phyloP scores from a whole-genome alignment of 2,797 vertebrate species.

The Columba guinea region DNA sequence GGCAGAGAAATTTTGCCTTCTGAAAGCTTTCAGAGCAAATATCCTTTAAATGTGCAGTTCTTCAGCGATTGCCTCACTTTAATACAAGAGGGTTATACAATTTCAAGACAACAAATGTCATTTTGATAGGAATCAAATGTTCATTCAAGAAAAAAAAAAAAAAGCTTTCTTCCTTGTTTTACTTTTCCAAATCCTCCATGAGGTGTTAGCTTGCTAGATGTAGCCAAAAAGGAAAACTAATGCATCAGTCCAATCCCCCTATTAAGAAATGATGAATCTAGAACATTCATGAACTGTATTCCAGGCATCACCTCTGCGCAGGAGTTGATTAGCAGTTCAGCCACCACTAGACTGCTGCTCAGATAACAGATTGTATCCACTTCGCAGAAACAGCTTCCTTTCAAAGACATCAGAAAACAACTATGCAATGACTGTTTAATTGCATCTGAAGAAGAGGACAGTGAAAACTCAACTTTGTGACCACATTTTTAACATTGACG shows the following conservation, averaged over 20 bases:
- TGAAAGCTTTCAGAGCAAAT: neutral
- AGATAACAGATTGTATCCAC: neutral
- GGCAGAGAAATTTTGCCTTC: neutral
- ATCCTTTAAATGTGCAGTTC: neutral
- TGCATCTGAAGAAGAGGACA: neutral
- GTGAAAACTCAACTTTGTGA: neutral
- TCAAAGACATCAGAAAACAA: neutral
- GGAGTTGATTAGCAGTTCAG: neutral
- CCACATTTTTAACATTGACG: neutral
- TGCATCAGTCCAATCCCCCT: neutral
- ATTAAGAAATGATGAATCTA: neutral
- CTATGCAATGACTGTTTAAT: neutral
- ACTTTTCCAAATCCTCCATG: neutral
- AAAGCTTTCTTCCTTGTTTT: neutral
- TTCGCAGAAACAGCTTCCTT: neutral
- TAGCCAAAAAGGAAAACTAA: constrained; percentile 1
- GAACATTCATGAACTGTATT: constrained; percentile 1
- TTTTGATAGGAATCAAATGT: constrained; percentile 38
- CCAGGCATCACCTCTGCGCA: neutral
- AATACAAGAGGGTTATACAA: neutral
- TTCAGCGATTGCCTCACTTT: neutral
- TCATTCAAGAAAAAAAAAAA: neutral
- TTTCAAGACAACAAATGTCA: neutral
- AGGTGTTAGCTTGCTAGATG: neutral
- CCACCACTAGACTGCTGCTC: neutral